phyloP scores from a whole-genome alignment of 2,113 vertebrate species.

The Calyptommatus sinebrachiatus region DNA sequence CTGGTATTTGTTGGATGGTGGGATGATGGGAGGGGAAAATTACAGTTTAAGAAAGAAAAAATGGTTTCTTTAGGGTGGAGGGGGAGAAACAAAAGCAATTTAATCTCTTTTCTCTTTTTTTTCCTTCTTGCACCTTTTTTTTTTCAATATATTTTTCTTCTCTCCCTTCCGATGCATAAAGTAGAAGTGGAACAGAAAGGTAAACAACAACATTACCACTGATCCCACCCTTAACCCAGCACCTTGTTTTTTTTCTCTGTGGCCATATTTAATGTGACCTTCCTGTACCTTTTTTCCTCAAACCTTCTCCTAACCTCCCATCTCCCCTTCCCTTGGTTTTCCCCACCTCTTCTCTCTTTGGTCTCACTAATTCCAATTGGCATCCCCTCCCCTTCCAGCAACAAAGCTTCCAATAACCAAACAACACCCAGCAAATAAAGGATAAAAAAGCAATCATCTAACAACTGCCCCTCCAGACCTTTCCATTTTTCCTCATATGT shows the following conservation, averaged over 20 bases:
- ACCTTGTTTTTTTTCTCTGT: slow-evolving; percentile 82
- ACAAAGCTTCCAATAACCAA: slow-evolving; percentile 32
- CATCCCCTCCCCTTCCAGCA: slow-evolving; percentile 23
- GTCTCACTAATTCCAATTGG: slow-evolving; percentile 36
- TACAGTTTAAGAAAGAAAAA: slow-evolving; percentile 38
- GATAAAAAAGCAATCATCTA: slow-evolving; percentile 15
- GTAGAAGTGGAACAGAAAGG: slow-evolving; percentile 99
- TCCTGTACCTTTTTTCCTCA: slow-evolving; percentile 59
- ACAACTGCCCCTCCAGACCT: slow-evolving; percentile 11
- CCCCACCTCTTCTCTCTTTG: slow-evolving; percentile 42
- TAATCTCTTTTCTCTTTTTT: slow-evolving; percentile 94
- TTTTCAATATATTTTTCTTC: slow-evolving; percentile 87
- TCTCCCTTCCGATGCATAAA: slow-evolving; percentile 97
- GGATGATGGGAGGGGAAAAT: slow-evolving; percentile 47
- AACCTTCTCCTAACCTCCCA: slow-evolving; percentile 45
- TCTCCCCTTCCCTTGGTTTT: slow-evolving; percentile 42
- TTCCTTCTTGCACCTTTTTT: slow-evolving; percentile 84
- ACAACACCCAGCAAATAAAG: slow-evolving; percentile 35
- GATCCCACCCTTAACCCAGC: slow-evolving; percentile 84
- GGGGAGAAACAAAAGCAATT: slow-evolving; percentile 70
- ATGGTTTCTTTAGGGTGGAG: slow-evolving; percentile 59
- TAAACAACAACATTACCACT: slow-evolving; percentile 85
- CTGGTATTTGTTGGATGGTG: slow-evolving; percentile 54
- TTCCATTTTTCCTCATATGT: slow-evolving; percentile 29
- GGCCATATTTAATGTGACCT: slow-evolving; percentile 87